Evolutionary conservation across 2,113 vertebrate genomes (phyloP), one percentile per base, ranked within the genome.

Genomic region (Pteruthius melanotis): DNA sequence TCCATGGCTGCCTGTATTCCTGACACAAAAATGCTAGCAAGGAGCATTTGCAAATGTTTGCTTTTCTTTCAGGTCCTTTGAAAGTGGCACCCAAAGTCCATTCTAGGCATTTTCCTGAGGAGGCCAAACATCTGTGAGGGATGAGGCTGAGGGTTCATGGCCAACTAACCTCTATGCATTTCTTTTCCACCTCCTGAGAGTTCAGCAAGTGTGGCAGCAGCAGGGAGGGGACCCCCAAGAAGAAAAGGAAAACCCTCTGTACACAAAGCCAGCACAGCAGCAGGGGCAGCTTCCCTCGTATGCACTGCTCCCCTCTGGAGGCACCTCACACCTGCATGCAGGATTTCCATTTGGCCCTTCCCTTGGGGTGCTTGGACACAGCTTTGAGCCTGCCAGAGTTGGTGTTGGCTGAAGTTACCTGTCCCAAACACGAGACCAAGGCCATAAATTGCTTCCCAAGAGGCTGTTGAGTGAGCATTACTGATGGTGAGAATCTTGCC

Each of bases 1-100:
- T 30, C 59, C 24, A 1, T 0, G 4, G 13, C 33, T 66, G 49
- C 17, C 42, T 57, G 15, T 30, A 42, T 33, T 68, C 37, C 47
- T 76, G 35, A 49, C 49, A 4, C 0, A 0, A 50, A 64, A 81
- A 68, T 14, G 23, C 26, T n/a, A 26, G 18, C 0, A 0, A 72
- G 59, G 17, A 60, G 9, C 42, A 35, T 53, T 76, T 87, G 11
- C 21, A 76, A 70, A 42, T 2, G 1, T 22, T 79, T 50, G 35
- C 21, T 65, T 87, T 74, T 74, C 53, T 57, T 19, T 57, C 13
- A 8, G 13, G 19, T 49, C 37, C 28, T 44, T 79, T 78, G 26
- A 49, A 56, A 87, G 23, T 2, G 12, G 18, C 33, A 70, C 15
- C 19, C 24, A 21, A 79, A 33, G 7, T 19, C 31, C 53, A 10